Percentiles rank a stretch among this genome's conserved stretches.
phyloP scores from a whole-genome alignment of 2,113 vertebrate species.

The Spea multiplicata region DNA sequence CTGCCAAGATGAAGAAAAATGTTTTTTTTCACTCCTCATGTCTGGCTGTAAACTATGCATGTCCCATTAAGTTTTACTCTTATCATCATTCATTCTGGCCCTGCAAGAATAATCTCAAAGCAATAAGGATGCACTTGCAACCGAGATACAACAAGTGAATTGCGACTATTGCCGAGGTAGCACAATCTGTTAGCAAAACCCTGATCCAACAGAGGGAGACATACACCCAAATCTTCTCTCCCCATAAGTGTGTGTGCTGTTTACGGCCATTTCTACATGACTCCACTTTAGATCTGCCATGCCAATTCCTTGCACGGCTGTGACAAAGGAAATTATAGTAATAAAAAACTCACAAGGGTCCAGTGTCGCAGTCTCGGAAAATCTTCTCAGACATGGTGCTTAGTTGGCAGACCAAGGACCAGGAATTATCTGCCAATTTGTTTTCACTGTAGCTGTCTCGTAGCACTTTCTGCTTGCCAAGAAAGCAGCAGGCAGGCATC shows the following conservation, averaged over 20 bases:
- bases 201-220: neutral
- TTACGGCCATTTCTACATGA: slow-evolving; percentile 15
- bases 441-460: slow-evolving; percentile 32
- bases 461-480: slow-evolving; percentile 29
- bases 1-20: neutral
- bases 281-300: slow-evolving; percentile 21
- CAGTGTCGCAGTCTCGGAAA: slow-evolving; percentile 24
- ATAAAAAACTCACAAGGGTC: slow-evolving; percentile 15
- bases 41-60: slow-evolving; percentile 56
- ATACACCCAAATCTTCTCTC: slow-evolving; percentile 14
- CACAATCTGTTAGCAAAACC: slow-evolving; percentile 2
- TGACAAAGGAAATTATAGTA: slow-evolving; percentile 30
- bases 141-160: slow-evolving; percentile 26
- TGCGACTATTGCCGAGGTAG: neutral
- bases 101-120: slow-evolving; percentile 38
- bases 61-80: slow-evolving; percentile 52
- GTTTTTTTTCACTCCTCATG: slow-evolving; percentile 11
- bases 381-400: slow-evolving; percentile 38
- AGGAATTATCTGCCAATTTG: slow-evolving; percentile 42
- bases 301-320: slow-evolving; percentile 19
- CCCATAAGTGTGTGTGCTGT: slow-evolving; percentile 7
- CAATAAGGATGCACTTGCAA: slow-evolving; percentile 49
- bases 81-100: slow-evolving; percentile 45
- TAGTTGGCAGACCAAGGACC: slow-evolving; percentile 30
- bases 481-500: slow-evolving; percentile 31